Evolutionary conservation across 2,113 vertebrate species (phyloP).

Genomic region (Elanus axillaris): DNA sequence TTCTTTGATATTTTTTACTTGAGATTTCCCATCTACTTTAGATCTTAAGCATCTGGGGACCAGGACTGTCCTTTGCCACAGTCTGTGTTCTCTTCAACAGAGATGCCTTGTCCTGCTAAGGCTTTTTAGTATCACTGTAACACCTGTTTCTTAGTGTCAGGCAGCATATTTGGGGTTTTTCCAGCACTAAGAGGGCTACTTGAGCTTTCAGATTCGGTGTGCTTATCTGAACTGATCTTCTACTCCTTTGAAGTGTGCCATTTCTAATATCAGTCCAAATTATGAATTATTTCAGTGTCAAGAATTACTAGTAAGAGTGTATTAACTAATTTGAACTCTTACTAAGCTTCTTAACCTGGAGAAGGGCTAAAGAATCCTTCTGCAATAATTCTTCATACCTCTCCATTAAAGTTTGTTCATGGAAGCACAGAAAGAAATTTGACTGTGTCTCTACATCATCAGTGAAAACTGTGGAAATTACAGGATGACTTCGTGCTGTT

Average conservation of each 20-base stretch:
- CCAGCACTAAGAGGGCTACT: background rate
- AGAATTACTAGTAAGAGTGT: background rate
- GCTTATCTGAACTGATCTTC: background rate
- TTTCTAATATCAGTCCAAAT: background rate
- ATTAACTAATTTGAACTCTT: background rate
- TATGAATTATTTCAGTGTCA: background rate
- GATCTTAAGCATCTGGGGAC: background rate
- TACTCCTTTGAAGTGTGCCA: background rate
- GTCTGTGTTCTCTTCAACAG: background rate
- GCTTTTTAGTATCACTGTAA: background rate
- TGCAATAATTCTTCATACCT: background rate
- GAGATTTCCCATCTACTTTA: background rate
- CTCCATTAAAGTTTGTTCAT: background rate
- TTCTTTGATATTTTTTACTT: background rate
- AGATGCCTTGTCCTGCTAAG: background rate
- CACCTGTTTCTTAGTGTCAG: background rate
- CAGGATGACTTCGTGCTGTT: background rate
- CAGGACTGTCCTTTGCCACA: background rate
- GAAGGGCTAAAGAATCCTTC: background rate
- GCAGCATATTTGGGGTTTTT: background rate
- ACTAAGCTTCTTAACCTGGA: background rate
- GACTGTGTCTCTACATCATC: background rate
- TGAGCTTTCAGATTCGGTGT: background rate
- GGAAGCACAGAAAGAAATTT: background rate
- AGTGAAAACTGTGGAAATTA: background rate